A percentile compares a stretch with the other conserved stretches of the same genome.
Conservation (phyloP, 1,140 invertebrate species). For the Trichoplusia ni region DNA sequence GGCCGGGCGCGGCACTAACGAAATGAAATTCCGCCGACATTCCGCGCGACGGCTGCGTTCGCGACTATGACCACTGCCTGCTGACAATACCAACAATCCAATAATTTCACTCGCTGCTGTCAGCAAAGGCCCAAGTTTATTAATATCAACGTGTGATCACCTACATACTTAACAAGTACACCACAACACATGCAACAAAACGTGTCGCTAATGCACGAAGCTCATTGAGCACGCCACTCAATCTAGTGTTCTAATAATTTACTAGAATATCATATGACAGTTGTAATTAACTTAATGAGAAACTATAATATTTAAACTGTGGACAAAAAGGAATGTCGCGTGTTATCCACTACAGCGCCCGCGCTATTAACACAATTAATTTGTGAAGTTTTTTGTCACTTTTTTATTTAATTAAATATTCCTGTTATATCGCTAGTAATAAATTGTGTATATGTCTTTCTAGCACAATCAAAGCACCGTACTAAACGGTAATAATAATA, state of each 20-base stretch:
- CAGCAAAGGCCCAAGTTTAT: constrained; percentile 35
- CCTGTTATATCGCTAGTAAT: no score
- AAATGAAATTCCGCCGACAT: constrained; percentile 75
- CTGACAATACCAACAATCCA: constrained; percentile 45
- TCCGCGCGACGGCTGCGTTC: constrained; percentile 46
- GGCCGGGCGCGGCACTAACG: constrained; percentile 55
- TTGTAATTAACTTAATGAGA: neutral
- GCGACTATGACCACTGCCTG: constrained; percentile 35
- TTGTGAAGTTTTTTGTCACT: no score
- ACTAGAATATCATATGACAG: neutral
- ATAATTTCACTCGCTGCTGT: constrained; percentile 31
- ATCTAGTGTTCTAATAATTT: neutral
- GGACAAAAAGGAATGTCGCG: neutral
- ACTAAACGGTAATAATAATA: no score
- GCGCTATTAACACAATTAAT: no score
- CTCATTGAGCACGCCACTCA: no score
- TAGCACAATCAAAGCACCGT: no score
- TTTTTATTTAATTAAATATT: no score
- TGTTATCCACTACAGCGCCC: neutral
- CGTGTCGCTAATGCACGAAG: no score
- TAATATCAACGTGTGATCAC: constrained; percentile 29
- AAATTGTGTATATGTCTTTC: no score
- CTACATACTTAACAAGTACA: neutral
- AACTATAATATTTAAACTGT: constrained; percentile 3
- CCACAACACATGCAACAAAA: neutral